Base-by-base conservation (phyloP, 2,888 invertebrate genomes). In the Tetranychus truncatus region DNA sequence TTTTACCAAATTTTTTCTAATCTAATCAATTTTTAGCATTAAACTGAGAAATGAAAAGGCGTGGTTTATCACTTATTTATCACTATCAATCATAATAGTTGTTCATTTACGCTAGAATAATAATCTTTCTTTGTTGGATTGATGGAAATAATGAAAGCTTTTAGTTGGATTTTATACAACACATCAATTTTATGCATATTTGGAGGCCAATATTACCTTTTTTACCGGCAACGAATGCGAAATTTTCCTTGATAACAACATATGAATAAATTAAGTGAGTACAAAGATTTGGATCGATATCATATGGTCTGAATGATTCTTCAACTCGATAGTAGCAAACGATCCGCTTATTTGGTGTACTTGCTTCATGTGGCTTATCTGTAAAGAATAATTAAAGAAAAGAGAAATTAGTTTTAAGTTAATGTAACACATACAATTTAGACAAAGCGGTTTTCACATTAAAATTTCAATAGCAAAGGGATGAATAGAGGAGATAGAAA, bases 201-300 rank as follows among this genome's bases (percentile, higher is more conserved):
- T 34, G 34, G 34, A 34, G 34, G 5, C 34, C 34, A 34, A 34
- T 34, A 15, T 76, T 76, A 77, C 77, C 77, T 74, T 74, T 74
- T 66, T 72, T 76, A n/a, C 77, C 77, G 66, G 76, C 74, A 71
- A 75, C 67, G 55, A 77, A 77, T 18, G 77, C 75, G 44, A 74
- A 74, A 71, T 77, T 77, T n/a, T 77, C 74, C 66, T 72, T 75
- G 18, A 77, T 76, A 15, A 75, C 77, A 18, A 77, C 76, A 69
- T 76, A 77, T n/a, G 76, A 76, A 65, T 77, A 76, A 6, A 77
- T 18, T 20, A 78, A 45, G 44, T 77, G 77, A 55, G 77, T 75
- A 69, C 78, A 78, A 11, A 77, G 66, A 66, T 77, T 77, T 9
- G 77, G 78, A 67, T 77, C 73, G 34, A 77, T 55, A 24, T 77